These are phyloP conservation scores for Deilephila porcellus DNA, from an alignment of 2,888 invertebrate genomes.

Conservation along the genomic window DNA sequence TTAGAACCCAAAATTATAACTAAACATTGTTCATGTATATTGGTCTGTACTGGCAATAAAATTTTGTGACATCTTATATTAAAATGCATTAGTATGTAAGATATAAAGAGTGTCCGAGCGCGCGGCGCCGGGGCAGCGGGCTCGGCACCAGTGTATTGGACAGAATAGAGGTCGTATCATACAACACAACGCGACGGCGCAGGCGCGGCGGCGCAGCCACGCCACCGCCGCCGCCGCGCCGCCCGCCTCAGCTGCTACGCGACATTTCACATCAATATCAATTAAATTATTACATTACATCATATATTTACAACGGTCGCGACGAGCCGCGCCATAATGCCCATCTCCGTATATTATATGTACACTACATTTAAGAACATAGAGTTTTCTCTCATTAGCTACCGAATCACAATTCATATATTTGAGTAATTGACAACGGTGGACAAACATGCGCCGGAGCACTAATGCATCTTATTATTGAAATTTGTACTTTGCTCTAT, in stretches of 20 bases:
- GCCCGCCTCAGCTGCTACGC: slow-evolving; percentile 53
- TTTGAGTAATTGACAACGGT: slow-evolving; percentile 84
- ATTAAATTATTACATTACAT: slow-evolving; percentile 82
- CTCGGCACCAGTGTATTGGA: slow-evolving; percentile 68
- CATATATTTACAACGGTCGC: slow-evolving; percentile 81
- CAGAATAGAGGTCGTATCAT: slow-evolving; percentile 74
- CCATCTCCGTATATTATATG: slow-evolving; percentile 83
- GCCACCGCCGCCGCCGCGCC: slow-evolving; percentile 23
- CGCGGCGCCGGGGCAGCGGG: slow-evolving; percentile 11
- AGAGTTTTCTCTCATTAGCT: slow-evolving; percentile 84
- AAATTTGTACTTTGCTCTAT: slow-evolving; percentile 83
- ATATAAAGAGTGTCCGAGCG: slow-evolving; percentile 72
- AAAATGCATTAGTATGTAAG: slow-evolving; percentile 75
- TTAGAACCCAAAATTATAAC: slow-evolving; percentile 73
- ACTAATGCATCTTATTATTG: slow-evolving; percentile 80
- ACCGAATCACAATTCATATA: slow-evolving; percentile 85
- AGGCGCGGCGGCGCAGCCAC: slow-evolving; percentile 36
- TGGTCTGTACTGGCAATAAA: slow-evolving; percentile 78
- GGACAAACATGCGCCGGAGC: slow-evolving; percentile 82
- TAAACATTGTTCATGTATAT: slow-evolving; percentile 70
- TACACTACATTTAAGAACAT: slow-evolving; percentile 83
- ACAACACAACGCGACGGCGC: slow-evolving; percentile 62
- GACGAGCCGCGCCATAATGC: slow-evolving; percentile 78
- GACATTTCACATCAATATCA: slow-evolving; percentile 66
- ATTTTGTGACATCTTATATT: slow-evolving; percentile 78